Percentiles rank a stretch among this genome's conserved stretches.
These are phyloP conservation scores for Macrostomum lignano DNA, from an alignment of 1,140 invertebrate species.

Conservation along the genomic window DNA sequence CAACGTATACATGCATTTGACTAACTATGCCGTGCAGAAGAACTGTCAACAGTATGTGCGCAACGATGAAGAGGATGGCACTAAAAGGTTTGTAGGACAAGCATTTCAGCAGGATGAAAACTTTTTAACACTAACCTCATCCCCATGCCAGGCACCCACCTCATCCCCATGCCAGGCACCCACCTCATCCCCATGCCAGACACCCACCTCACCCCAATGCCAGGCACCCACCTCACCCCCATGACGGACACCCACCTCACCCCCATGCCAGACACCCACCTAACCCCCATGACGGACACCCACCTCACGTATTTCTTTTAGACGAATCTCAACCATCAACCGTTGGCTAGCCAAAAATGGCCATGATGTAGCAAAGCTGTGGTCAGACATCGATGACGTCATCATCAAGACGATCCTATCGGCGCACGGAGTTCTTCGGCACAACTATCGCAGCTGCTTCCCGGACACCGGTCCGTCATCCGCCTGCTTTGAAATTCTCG, in stretches of 20 bases:
- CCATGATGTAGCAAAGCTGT: conserved; percentile 38
- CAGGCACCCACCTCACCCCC: no score
- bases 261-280: no score
- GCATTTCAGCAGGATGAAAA: neutral
- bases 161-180: neutral
- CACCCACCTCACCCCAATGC: neutral
- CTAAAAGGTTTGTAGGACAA: conserved; percentile 46
- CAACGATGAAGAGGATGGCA: conserved; percentile 43
- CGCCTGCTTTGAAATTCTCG: conserved; percentile 60
- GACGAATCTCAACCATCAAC: conserved; percentile 49
- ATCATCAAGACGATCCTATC: conserved; percentile 61
- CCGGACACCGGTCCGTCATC: conserved; percentile 48
- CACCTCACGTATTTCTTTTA: conserved; percentile 22
- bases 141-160: neutral
- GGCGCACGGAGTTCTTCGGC: conserved; percentile 50
- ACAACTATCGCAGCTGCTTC: conserved; percentile 58
- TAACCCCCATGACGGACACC: no score
- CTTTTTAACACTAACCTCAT: neutral
- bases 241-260: no score
- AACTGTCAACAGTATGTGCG: conserved; percentile 42
- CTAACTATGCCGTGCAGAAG: conserved; percentile 30
- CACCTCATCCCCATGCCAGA: neutral
- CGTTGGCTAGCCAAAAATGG: conserved; percentile 39
- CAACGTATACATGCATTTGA: conserved; percentile 29
- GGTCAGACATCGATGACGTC: conserved; percentile 54